Evolutionary conservation across 2,113 vertebrate genomes (phyloP), one percentile per base, ranked within the genome.

Genomic region (Pelobates fuscus): DNA sequence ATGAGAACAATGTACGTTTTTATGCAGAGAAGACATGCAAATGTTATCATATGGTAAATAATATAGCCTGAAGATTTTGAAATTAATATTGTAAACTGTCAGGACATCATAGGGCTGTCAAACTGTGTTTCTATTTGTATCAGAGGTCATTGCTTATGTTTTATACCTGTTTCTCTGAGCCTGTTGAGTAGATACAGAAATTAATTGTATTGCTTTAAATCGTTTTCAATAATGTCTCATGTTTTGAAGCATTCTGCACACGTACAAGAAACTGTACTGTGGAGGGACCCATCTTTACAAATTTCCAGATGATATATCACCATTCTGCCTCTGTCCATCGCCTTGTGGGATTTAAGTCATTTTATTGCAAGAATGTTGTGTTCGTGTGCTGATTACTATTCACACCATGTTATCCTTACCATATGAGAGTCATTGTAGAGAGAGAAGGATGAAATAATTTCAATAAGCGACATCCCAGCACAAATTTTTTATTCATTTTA

Each of bases 301-400:
- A 57, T 57, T 65, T 65, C 61, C 54, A 63, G 49, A 74, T 74
- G 61, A 74, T 74, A 74, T 55, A 74, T 74, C 46, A 58, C 71
- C 46, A n/a, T 4, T 55, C 46, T 25, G 10, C 52, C 25, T 65
- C 61, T 27, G 37, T 74, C 63, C 71, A 74, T 57, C 63, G 27
- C 71, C 71, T 73, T 57, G 15, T 65, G 71, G 71, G 62, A 74
- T 65, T 74, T 44, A 65, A 65, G 61, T 64, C 63, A 65, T 65
- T 74, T 74, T 74, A 74, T 57, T 46, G 29, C 71, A 64, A 32
- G 41, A 32, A 43, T 65, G 71, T 24, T 54, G 49, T 74, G 71
- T 27, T n/a, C 71, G 57, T 65, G 46, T n/a, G 27, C 71, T 74
- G 29, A 74, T 74, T 74, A 74, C 57, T 74, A 74, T 74, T 74